Conservation (phyloP, 2,888 invertebrate genomes). For the Gari tellinella region DNA sequence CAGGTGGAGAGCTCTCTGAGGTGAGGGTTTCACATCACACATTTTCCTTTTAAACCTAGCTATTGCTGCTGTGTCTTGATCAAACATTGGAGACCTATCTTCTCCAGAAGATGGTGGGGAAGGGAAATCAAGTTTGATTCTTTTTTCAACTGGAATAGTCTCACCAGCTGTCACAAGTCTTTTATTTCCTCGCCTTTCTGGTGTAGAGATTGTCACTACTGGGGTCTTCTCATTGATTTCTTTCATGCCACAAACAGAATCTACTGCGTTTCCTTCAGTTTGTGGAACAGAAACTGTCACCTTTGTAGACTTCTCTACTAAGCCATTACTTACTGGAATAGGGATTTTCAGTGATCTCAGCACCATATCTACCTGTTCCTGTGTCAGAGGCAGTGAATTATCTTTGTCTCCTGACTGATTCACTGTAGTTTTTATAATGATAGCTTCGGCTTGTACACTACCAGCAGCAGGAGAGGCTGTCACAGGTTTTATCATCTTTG, state of each 20-base stretch:
- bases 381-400: constrained; percentile 71
- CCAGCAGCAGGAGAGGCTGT: constrained; percentile 1
- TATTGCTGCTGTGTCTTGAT: constrained; percentile 38
- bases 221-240: constrained; percentile 61
- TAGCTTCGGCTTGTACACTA: constrained; percentile 44
- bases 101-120: constrained; percentile 66
- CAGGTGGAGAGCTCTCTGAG: constrained; percentile 70
- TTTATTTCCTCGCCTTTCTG: constrained; percentile 42
- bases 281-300: constrained; percentile 31
- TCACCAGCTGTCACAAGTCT: constrained; percentile 38
- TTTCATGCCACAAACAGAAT: constrained; percentile 38
- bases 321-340: constrained; percentile 58
- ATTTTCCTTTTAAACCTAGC: constrained; percentile 49
- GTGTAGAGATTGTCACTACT: constrained; percentile 38
- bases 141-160: constrained; percentile 62
- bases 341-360: constrained; percentile 75
- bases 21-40: constrained; percentile 59
- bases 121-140: constrained; percentile 67
- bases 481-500: not conserved
- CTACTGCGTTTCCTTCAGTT: constrained; percentile 19
- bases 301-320: constrained; percentile 55
- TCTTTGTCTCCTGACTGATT: constrained; percentile 43
- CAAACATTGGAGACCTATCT: constrained; percentile 40
- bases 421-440: constrained; percentile 56
- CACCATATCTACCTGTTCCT: constrained; percentile 75